Evolutionary conservation across 2,113 vertebrate species (phyloP).

Genomic region (Ammodytes dubius): DNA sequence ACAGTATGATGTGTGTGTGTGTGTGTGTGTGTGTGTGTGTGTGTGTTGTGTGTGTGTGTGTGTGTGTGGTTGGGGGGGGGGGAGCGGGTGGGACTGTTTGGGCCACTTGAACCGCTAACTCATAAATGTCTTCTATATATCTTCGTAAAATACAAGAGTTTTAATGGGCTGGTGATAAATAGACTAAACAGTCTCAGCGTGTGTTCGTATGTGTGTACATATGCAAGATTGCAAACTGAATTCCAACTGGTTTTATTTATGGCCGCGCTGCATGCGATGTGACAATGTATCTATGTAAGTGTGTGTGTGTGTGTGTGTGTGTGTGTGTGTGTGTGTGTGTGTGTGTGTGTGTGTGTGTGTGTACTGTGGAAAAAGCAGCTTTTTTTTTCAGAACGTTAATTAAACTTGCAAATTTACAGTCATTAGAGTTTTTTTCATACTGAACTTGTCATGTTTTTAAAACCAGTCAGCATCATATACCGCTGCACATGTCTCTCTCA

Average conservation of each 20-base stretch:
- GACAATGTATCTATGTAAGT: conserved; percentile 5
- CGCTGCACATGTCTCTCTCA: background rate
- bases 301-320: too few species aligned
- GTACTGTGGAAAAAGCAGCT: too few species aligned
- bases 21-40: background rate
- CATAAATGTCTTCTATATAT: conserved; percentile 3
- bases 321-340: too few species aligned
- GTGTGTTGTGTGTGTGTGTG: too few species aligned
- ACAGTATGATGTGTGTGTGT: conserved; percentile 4
- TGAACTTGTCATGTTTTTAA: conserved; percentile 3
- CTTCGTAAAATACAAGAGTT: background rate
- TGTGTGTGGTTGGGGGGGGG: too few species aligned
- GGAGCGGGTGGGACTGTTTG: too few species aligned
- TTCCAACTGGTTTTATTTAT: background rate
- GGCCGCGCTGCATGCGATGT: background rate
- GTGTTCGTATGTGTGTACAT: background rate
- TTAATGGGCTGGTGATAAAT: conserved; percentile 2
- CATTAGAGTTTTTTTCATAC: conserved; percentile 15
- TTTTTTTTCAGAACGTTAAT: conserved; percentile 21
- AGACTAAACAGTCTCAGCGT: background rate
- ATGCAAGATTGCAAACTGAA: background rate
- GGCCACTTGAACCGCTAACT: background rate
- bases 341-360: too few species aligned
- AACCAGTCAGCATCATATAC: conserved; percentile 25
- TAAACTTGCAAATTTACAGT: background rate